Evolutionary conservation across 2,888 invertebrate genomes (phyloP).

Genomic region (Adelphocoris suturalis): DNA sequence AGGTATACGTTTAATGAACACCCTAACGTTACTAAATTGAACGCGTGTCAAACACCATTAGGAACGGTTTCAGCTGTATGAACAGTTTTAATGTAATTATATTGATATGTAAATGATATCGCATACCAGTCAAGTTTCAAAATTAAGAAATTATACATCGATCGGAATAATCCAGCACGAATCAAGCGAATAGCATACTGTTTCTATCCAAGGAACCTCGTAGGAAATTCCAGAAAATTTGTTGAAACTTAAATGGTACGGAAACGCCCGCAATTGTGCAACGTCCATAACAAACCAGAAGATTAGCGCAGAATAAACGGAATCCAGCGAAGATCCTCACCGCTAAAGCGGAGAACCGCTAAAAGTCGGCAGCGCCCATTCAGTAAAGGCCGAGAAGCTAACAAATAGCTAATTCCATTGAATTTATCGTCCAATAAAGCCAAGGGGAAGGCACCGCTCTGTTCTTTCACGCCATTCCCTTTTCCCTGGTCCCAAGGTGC

Average conservation of each 20-base stretch:
- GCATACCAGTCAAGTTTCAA: too few relatives aligned
- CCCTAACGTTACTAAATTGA: too few relatives aligned
- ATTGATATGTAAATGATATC: too few relatives aligned
- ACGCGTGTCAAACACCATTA: too few relatives aligned
- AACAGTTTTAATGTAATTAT: too few relatives aligned
- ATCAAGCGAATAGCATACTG: background rate
- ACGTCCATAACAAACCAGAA: constrained; percentile 34
- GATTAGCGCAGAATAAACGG: constrained; percentile 22
- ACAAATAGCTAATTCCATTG: constrained; percentile 68
- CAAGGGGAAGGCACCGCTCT: constrained; percentile 42
- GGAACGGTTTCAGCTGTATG: too few relatives aligned
- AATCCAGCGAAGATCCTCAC: constrained; percentile 23
- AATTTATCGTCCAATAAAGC: constrained; percentile 68
- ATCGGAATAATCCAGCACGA: background rate
- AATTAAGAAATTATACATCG: background rate
- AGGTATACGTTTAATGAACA: too few relatives aligned
- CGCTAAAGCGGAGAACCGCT: constrained; percentile 43
- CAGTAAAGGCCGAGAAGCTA: constrained; percentile 36
- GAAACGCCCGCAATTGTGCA: background rate
- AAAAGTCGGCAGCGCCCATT: constrained; percentile 57
- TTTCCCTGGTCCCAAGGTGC: background rate
- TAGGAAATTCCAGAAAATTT: background rate
- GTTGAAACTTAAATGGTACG: background rate
- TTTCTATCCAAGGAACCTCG: background rate
- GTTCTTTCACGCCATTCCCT: constrained; percentile 20